phyloP scores from a whole-genome alignment of 2,888 invertebrate genomes.

The Nemoura dubitans region DNA sequence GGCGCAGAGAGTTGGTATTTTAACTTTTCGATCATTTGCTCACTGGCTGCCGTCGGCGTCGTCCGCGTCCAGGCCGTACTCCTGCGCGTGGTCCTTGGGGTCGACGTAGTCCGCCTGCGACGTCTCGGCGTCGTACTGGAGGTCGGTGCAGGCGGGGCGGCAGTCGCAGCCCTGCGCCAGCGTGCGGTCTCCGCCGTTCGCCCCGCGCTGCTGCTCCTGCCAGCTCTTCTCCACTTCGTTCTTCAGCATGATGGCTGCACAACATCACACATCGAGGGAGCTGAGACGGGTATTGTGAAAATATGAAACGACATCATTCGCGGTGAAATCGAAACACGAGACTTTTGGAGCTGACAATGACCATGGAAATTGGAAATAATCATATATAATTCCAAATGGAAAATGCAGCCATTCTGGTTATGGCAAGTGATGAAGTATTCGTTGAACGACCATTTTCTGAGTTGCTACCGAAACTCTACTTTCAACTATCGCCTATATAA shows the following conservation, averaged over 20 bases:
- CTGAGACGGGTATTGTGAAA: too few relatives aligned
- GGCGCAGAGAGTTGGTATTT: too few relatives aligned
- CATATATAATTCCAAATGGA: too few relatives aligned
- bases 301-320: too few relatives aligned
- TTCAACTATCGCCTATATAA: too few relatives aligned
- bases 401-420: too few relatives aligned
- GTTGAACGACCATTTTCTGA: too few relatives aligned
- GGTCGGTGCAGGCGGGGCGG: conserved; percentile 45
- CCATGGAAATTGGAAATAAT: too few relatives aligned
- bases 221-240: conserved; percentile 32
- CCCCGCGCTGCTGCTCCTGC: not conserved
- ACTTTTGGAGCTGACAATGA: too few relatives aligned
- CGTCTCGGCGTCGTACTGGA: conserved; percentile 46
- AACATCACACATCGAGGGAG: not conserved
- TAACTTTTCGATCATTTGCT: not conserved
- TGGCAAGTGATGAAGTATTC: too few relatives aligned
- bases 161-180: conserved; percentile 45
- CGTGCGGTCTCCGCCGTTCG: not conserved
- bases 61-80: not conserved
- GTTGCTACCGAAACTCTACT: too few relatives aligned
- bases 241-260: conserved; percentile 18
- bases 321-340: too few relatives aligned
- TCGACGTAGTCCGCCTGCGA: conserved; percentile 48
- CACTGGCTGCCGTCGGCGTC: not conserved
- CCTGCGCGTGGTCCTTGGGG: conserved; percentile 21